Percentiles rank a stretch among this genome's conserved stretches.
Conservation (phyloP, 2,797 vertebrate genomes). For the Linurgus olivaceus region DNA sequence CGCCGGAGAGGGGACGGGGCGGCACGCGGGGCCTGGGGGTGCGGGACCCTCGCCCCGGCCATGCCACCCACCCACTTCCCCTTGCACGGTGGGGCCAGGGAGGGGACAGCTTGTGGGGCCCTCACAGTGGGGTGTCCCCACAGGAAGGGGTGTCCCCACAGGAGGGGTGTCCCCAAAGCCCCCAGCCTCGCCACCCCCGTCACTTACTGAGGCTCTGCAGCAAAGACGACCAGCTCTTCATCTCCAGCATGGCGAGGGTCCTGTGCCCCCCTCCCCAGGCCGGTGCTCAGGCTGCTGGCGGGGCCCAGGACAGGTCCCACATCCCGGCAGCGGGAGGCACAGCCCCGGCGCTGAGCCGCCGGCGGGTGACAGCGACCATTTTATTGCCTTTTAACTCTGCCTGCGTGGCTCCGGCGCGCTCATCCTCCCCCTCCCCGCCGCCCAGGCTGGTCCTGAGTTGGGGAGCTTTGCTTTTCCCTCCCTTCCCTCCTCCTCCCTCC, state of each 20-base stretch:
- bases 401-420: slow-evolving; percentile 6
- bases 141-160: not conserved
- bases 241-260: slow-evolving; percentile 32
- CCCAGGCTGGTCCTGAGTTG: slow-evolving; percentile 34
- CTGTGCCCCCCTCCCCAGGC: not conserved
- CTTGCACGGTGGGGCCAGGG: fast-evolving
- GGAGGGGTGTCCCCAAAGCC: not conserved
- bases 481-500: slow-evolving; percentile 56
- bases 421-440: not conserved
- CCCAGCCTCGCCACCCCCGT: not conserved
- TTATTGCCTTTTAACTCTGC: slow-evolving; percentile 47
- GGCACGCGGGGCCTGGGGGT: not conserved
- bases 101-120: fast-evolving
- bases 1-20: not conserved
- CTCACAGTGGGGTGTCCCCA: not conserved
- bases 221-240: slow-evolving; percentile 72
- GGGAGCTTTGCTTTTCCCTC: slow-evolving; percentile 34
- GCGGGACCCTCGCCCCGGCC: not conserved
- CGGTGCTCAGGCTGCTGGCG: not conserved
- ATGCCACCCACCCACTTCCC: not conserved
- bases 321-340: not conserved
- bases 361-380: slow-evolving; percentile 46
- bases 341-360: not conserved
- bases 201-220: slow-evolving; percentile 75
- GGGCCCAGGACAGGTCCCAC: not conserved